Evolutionary conservation across 2,888 invertebrate genomes (phyloP).

Genomic region (Eudemis profundana): DNA sequence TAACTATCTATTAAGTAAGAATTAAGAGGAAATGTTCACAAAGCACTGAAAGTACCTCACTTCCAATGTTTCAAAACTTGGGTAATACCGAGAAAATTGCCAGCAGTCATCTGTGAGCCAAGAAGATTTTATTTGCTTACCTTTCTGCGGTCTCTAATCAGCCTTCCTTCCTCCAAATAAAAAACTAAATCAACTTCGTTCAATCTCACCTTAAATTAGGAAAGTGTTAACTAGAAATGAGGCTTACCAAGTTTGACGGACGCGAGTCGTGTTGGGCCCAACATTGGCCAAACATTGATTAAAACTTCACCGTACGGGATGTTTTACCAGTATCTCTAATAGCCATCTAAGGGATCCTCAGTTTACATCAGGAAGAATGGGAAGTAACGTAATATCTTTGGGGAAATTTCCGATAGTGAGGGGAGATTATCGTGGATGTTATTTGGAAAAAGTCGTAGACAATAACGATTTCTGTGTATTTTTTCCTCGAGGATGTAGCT

Average conservation of each 20-base stretch:
- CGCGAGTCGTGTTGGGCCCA: conserved; percentile 7
- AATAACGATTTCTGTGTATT: too few species aligned
- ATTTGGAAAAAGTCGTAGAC: too few species aligned
- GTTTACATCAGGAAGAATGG: neutral
- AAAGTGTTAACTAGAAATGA: conserved; percentile 35
- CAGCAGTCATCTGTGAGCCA: neutral
- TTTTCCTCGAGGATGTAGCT: too few species aligned
- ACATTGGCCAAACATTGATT: conserved; percentile 28
- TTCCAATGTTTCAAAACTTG: too few species aligned
- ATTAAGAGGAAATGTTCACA: too few species aligned
- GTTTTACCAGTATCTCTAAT: conserved; percentile 3
- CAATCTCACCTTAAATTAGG: conserved; percentile 23
- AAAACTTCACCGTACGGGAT: conserved; percentile 19
- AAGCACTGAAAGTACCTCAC: too few species aligned
- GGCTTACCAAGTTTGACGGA: conserved; percentile 32
- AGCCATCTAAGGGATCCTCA: neutral
- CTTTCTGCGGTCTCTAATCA: neutral
- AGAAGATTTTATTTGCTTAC: neutral
- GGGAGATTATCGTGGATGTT: too few species aligned
- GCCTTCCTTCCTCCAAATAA: neutral
- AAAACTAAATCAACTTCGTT: conserved; percentile 19
- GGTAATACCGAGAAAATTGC: too few species aligned
- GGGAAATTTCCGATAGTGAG: neutral
- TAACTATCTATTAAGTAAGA: too few species aligned
- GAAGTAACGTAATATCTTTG: neutral